phyloP scores from a whole-genome alignment of 2,113 vertebrate species.

The Caretta caretta region DNA sequence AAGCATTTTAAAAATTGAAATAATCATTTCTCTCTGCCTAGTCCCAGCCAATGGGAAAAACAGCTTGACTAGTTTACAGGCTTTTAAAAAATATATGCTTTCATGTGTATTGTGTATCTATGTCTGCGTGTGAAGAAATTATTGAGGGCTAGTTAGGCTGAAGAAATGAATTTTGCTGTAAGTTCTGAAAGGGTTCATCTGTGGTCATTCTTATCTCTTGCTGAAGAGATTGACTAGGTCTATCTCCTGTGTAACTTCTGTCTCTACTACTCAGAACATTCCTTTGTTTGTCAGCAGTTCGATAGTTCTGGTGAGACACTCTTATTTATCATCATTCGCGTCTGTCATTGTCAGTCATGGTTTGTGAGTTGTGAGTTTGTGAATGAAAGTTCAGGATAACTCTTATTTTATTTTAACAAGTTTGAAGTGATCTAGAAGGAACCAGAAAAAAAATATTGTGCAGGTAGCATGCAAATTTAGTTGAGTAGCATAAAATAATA shows the following conservation, averaged over 20 bases:
- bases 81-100: background rate
- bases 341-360: background rate
- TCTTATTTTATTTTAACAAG: background rate
- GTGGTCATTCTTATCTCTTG: background rate
- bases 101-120: background rate
- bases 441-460: background rate
- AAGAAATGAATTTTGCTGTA: background rate
- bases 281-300: background rate
- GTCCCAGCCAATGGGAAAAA: background rate
- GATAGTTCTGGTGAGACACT: background rate
- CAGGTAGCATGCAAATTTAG: background rate
- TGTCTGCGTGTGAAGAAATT: background rate
- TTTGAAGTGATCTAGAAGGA: background rate
- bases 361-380: background rate
- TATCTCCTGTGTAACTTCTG: background rate
- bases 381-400: background rate
- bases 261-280: background rate
- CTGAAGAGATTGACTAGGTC: background rate
- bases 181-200: background rate
- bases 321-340: background rate
- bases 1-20: background rate
- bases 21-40: background rate
- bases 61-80: background rate
- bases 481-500: background rate
- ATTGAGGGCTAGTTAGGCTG: background rate